These are phyloP conservation scores for Eudasyphora cyanicolor DNA, from an alignment of 2,888 invertebrate genomes.

Conservation along the genomic window DNA sequence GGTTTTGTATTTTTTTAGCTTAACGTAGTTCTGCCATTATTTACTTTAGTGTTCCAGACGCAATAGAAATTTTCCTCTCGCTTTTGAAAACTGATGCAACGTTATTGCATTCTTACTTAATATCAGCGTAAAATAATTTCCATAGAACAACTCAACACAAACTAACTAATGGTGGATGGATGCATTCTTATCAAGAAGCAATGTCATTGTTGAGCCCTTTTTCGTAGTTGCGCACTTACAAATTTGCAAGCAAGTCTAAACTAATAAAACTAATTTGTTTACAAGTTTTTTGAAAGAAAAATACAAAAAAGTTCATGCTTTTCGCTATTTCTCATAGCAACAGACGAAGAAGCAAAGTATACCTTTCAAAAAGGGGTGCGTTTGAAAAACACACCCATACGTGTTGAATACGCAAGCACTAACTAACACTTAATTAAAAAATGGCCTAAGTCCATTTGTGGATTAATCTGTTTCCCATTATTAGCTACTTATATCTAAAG, in stretches of 20 bases:
- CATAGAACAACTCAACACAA: not conserved
- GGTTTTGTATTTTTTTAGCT: too few relatives aligned
- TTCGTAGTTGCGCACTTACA: conserved; percentile 1
- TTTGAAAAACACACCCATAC: too few relatives aligned
- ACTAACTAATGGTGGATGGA: not conserved
- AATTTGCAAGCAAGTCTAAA: not conserved
- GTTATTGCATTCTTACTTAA: not conserved
- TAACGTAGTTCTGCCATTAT: too few relatives aligned
- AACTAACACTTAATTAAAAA: too few relatives aligned
- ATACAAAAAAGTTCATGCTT: not conserved
- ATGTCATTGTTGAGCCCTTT: not conserved
- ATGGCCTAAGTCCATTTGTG: too few relatives aligned
- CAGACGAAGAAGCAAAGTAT: not conserved
- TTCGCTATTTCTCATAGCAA: not conserved
- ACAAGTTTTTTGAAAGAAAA: not conserved
- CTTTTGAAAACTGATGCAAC: not conserved
- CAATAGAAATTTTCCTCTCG: too few relatives aligned
- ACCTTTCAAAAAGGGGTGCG: not conserved
- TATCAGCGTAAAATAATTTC: not conserved
- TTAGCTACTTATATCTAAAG: too few relatives aligned
- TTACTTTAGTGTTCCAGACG: too few relatives aligned
- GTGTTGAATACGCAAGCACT: too few relatives aligned
- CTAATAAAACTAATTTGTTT: not conserved
- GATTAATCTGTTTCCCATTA: too few relatives aligned
- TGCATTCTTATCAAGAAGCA: not conserved